Conservation (phyloP, 2,113 vertebrate genomes). For the Pluvialis apricaria region DNA sequence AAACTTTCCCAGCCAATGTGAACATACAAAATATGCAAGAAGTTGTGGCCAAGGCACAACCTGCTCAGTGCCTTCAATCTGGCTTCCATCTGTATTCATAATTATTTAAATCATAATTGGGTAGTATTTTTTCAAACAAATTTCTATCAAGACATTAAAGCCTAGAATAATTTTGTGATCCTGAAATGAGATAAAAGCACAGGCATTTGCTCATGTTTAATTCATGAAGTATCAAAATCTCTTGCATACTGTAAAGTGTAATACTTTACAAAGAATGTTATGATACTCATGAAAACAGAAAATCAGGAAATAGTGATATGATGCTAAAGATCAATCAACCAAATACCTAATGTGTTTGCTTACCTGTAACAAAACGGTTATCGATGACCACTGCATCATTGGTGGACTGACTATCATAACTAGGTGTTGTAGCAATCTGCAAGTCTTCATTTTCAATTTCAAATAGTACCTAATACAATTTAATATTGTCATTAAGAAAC, state of each 20-base stretch:
- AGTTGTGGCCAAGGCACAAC: neutral
- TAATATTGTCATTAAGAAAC: neutral
- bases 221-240: neutral
- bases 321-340: neutral
- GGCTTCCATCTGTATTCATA: neutral
- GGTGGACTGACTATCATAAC: neutral
- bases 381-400: neutral
- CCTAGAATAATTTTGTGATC: neutral
- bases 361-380: conserved; percentile 46
- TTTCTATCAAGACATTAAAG: neutral
- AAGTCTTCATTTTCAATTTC: conserved; percentile 70
- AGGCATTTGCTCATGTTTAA: neutral
- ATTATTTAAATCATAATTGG: neutral
- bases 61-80: neutral
- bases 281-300: neutral
- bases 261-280: neutral
- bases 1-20: neutral
- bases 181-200: neutral
- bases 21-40: neutral
- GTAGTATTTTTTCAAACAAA: neutral
- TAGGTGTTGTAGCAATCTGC: neutral
- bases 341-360: neutral
- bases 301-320: neutral
- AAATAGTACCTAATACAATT: conserved; percentile 58
- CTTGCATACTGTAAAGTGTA: neutral